A percentile compares a stretch with the other conserved stretches of the same genome.
Conservation (phyloP, 2,888 invertebrate genomes). For the Pandemis cinnamomeana region DNA sequence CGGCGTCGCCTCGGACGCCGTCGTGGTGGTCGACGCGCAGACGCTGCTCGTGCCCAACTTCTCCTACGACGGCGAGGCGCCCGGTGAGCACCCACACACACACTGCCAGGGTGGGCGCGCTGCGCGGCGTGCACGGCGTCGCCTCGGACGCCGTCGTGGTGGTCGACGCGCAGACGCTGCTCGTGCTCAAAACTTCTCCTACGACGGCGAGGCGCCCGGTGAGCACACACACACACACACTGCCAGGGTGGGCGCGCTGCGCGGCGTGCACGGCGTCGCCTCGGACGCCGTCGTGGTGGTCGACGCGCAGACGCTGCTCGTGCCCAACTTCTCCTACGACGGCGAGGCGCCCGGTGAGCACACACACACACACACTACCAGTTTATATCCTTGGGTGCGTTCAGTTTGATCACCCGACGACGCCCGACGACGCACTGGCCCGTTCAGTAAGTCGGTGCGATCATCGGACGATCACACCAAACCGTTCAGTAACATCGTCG, state of each 20-base stretch:
- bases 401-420: too few relatives aligned
- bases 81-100: conserved; percentile 84
- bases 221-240: conserved; percentile 46
- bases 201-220: conserved; percentile 97
- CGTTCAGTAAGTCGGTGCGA: too few relatives aligned
- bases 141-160: conserved; percentile 94
- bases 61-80: conserved; percentile 96
- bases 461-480: too few relatives aligned
- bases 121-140: conserved; percentile 93
- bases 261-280: conserved; percentile 92
- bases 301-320: conserved; percentile 95
- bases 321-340: conserved; percentile 96
- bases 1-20: conserved; percentile 92
- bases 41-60: conserved; percentile 95
- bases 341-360: conserved; percentile 94
- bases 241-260: conserved; percentile 90
- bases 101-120: conserved; percentile 88
- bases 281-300: conserved; percentile 95
- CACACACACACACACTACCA: conserved; percentile 72
- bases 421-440: too few relatives aligned
- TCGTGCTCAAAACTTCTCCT: conserved; percentile 95
- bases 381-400: too few relatives aligned
- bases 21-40: conserved; percentile 96
- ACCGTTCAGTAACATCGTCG: too few relatives aligned
- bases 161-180: conserved; percentile 96